Evolutionary conservation across 2,797 vertebrate species (phyloP), one percentile per base, ranked within the genome.

Genomic region (Molossus molossus): DNA sequence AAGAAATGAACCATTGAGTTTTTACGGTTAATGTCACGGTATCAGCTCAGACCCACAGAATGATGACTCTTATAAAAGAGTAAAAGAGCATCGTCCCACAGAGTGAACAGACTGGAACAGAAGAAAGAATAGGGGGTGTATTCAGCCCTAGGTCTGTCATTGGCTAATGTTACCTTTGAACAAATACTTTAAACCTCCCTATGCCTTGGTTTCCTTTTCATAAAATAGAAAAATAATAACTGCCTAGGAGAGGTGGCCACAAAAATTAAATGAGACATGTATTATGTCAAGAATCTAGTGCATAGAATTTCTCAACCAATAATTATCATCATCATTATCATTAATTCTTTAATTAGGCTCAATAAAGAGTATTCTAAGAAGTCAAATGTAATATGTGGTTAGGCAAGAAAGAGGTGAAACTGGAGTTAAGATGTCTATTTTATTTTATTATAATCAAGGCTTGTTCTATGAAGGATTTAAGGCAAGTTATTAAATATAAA

Each of bases 261-360:
- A 91, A 92, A 88, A 29, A 67, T 86, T 94, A 90, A 72, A 33
- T 84, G 15, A 73, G 37, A 64, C 17, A n/a, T 18, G 9, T 40
- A 13, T 58, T 64, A 83, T 60, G 37, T 37, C n/a, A 64, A 81
- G n/a, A 91, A 86, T 83, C 25, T 25, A 45, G 23, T 18, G 50
- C 21, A 75, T 27, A 89, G 27, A 87, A 45, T 69, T 76, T 69
- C 50, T 93, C 40, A 79, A 73, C 17, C 48, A 60, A 48, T 9
- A 80, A 40, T 55, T 55, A 17, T 45, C 12, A 73, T 55, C n/a
- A 75, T 73, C 20, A 48, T 72, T 1, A 69, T 83, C 25, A 73
- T 87, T 91, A 77, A 65, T 77, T 73, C 67, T 85, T 90, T 81
- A 75, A 84, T 92, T 17, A 87, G 20, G 2, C 64, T 96, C 73